Conservation (phyloP, 2,113 vertebrate species). For the Oreamnos americanus region DNA sequence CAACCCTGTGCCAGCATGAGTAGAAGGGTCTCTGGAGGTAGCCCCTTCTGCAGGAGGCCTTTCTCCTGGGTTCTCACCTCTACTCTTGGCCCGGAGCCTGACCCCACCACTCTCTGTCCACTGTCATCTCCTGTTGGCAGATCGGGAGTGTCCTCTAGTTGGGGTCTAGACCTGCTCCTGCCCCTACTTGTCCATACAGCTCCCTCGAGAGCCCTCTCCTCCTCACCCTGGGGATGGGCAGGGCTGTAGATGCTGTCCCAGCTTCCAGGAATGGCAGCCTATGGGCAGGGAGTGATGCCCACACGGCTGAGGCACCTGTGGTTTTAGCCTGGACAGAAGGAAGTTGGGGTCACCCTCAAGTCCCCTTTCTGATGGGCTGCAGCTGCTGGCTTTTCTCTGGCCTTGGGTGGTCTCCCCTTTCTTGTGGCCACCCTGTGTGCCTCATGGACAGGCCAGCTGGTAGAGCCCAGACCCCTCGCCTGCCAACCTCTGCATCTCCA, state of each 20-base stretch:
- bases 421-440: neutral
- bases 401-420: neutral
- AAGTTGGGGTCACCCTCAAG: neutral
- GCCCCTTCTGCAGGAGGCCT: neutral
- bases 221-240: neutral
- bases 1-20: accelerated
- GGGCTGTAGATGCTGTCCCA: neutral
- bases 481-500: neutral
- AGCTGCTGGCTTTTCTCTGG: neutral
- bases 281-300: neutral
- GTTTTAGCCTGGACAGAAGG: neutral
- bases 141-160: neutral
- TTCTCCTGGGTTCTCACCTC: neutral
- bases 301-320: accelerated
- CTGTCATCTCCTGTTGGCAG: neutral
- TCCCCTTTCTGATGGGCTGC: neutral
- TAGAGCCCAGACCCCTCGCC: accelerated
- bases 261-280: neutral
- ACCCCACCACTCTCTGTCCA: neutral
- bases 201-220: neutral
- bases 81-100: neutral
- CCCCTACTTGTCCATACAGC: neutral
- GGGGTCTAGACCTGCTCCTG: neutral
- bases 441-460: neutral
- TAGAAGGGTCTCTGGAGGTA: neutral